phyloP scores from a whole-genome alignment of 2,888 invertebrate species.

The Osedax frankpressi region DNA sequence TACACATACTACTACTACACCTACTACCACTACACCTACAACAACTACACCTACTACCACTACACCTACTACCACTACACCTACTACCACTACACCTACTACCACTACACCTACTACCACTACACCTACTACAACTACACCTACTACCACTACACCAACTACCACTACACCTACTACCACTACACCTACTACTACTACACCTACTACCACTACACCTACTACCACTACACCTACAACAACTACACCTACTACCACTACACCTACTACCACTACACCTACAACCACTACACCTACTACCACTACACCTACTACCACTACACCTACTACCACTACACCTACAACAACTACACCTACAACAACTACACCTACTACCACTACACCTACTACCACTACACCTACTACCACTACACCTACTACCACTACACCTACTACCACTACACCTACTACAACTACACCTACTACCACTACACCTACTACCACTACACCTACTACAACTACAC shows the following conservation, averaged over 20 bases:
- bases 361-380: too few relatives aligned
- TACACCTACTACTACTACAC: background rate
- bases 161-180: background rate
- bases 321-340: background rate
- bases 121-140: background rate
- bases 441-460: background rate
- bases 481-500: background rate
- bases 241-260: background rate
- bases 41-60: background rate
- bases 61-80: background rate
- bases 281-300: background rate
- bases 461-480: background rate
- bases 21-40: too few relatives aligned
- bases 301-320: background rate
- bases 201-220: background rate
- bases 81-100: background rate
- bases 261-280: background rate
- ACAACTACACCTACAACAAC: background rate
- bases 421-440: background rate
- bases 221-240: background rate
- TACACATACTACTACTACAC: too few relatives aligned
- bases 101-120: background rate
- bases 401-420: background rate
- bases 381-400: background rate
- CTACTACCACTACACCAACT: background rate